These are phyloP conservation scores for Enteromius thamalakanensis DNA, from an alignment of 2,797 vertebrate species.

Conservation along the genomic window DNA sequence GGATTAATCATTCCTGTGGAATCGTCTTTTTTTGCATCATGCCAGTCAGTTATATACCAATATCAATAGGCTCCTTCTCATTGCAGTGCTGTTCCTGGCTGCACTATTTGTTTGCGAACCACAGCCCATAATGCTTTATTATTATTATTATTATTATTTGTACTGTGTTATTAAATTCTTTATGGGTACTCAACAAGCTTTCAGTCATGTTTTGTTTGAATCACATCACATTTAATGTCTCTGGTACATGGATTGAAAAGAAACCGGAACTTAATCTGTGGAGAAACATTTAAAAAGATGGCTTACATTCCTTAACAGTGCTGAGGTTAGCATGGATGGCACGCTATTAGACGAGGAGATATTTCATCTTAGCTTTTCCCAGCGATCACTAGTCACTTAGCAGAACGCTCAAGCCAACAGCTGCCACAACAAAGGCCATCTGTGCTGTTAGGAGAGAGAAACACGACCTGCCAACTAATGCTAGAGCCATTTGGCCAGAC, in stretches of 20 bases:
- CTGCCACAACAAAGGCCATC: conserved; percentile 63
- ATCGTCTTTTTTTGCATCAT: conserved; percentile 22
- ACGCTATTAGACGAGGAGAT: conserved; percentile 1
- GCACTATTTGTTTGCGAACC: conserved; percentile 45
- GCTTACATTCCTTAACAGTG: conserved; percentile 53
- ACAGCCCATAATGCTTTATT: not conserved
- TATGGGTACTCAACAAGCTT: conserved; percentile 28
- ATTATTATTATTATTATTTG: no score
- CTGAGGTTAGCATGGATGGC: conserved; percentile 36
- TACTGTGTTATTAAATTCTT: conserved; percentile 47
- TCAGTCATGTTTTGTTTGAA: conserved; percentile 38
- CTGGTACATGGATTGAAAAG: conserved; percentile 13
- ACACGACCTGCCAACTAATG: conserved; percentile 33
- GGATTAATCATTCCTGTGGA: conserved; percentile 50
- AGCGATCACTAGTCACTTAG: conserved; percentile 51
- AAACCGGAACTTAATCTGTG: conserved; percentile 19
- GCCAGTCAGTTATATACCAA: conserved; percentile 40
- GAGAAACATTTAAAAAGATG: conserved; percentile 20
- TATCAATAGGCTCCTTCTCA: conserved; percentile 14
- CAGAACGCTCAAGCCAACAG: conserved; percentile 43
- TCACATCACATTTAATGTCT: conserved; percentile 48
- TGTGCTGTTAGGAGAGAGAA: conserved; percentile 49
- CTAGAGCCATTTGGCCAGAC: conserved; percentile 42
- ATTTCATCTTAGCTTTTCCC: conserved; percentile 35
- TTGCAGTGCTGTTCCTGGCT: conserved; percentile 19